These are phyloP conservation scores for Pygocentrus nattereri DNA, from an alignment of 2,797 vertebrate species.

Conservation along the genomic window DNA sequence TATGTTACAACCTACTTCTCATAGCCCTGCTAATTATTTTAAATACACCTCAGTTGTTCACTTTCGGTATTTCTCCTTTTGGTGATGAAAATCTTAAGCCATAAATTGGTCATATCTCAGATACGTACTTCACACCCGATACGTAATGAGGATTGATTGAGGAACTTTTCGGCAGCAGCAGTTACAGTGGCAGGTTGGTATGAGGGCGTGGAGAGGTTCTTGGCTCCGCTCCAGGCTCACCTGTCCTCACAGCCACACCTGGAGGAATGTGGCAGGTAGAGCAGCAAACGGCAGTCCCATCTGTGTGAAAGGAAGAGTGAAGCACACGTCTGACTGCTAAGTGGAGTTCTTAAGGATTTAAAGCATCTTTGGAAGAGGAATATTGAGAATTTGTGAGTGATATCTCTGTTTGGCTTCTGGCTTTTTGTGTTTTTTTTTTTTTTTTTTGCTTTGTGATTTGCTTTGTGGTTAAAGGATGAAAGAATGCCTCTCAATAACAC, in stretches of 20 bases:
- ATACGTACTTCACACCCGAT: constrained; percentile 19
- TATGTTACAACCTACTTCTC: background rate
- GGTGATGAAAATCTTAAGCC: background rate
- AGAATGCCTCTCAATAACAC: background rate
- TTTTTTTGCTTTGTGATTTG: background rate
- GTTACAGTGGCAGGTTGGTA: constrained; percentile 66
- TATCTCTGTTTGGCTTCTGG: background rate
- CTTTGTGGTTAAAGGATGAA: background rate
- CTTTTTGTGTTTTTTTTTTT: constrained; percentile 1
- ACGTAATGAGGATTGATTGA: constrained; percentile 5
- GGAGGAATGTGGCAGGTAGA: constrained; percentile 58
- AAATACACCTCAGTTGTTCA: background rate
- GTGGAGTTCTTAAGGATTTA: constrained; percentile 6
- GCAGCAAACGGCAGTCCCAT: constrained; percentile 23
- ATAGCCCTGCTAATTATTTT: background rate
- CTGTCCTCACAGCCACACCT: constrained; percentile 73
- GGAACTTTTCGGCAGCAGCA: constrained; percentile 31
- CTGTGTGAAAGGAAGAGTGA: constrained; percentile 48
- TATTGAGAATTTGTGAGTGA: constrained; percentile 13
- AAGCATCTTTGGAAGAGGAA: constrained; percentile 8
- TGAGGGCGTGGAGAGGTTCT: constrained; percentile 70
- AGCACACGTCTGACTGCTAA: constrained; percentile 5
- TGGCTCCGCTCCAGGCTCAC: constrained; percentile 71
- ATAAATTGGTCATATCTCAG: constrained; percentile 30
- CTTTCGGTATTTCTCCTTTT: background rate